Evolutionary conservation across 2,113 vertebrate species (phyloP).

Genomic region (Pseudorectes ferrugineus): DNA sequence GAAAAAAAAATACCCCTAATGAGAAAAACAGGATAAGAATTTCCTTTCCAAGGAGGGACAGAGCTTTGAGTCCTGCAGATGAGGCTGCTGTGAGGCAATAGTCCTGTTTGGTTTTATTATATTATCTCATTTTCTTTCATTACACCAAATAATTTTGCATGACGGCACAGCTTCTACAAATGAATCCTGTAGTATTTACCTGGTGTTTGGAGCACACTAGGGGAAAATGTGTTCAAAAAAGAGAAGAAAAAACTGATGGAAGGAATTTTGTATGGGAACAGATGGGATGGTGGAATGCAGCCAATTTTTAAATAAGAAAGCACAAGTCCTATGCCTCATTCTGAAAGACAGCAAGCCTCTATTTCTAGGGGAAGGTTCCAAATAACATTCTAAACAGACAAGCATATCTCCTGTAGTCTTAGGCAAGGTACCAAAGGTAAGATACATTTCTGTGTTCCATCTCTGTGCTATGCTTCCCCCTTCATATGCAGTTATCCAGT

Average conservation of each 20-base stretch:
- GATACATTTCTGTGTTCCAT: neutral
- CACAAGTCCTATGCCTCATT: neutral
- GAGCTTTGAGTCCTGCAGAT: neutral
- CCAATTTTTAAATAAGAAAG: neutral
- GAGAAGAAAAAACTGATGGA: neutral
- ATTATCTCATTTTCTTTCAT: neutral
- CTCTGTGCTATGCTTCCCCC: neutral
- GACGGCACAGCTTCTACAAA: neutral
- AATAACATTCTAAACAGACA: neutral
- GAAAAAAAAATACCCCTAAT: neutral
- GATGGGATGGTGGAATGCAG: neutral
- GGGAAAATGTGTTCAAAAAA: neutral
- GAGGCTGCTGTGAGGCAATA: neutral
- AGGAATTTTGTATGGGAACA: neutral
- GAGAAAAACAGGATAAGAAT: neutral
- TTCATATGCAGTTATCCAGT: neutral
- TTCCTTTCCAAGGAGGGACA: neutral
- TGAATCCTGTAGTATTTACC: neutral
- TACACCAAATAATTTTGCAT: neutral
- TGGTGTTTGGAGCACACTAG: neutral
- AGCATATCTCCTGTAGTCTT: neutral
- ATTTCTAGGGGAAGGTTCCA: neutral
- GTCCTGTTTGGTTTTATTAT: neutral
- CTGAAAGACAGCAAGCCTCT: neutral
- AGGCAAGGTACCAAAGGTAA: neutral